phyloP scores from a whole-genome alignment of 2,113 vertebrate genomes.

The Vanacampus margaritifer region DNA sequence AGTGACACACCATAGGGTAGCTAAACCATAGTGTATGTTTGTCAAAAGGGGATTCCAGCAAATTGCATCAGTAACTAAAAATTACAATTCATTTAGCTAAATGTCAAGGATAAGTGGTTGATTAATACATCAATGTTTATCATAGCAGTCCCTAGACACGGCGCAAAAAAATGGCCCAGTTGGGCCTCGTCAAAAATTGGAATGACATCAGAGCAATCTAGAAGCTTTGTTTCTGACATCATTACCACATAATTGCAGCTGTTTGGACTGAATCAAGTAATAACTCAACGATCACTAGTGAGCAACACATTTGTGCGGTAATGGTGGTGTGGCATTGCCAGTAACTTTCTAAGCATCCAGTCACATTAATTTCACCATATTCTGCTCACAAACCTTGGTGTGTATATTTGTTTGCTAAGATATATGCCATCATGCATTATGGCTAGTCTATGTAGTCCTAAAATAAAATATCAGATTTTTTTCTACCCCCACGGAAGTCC shows the following conservation, averaged over 20 bases:
- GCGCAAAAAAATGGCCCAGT: background rate
- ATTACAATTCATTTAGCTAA: background rate
- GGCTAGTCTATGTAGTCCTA: too few species aligned
- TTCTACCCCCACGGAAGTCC: too few species aligned
- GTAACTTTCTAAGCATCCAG: background rate
- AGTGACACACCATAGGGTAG: background rate
- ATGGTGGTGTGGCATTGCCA: background rate
- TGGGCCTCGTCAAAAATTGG: background rate
- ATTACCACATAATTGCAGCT: slow-evolving; percentile 5
- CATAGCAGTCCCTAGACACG: background rate
- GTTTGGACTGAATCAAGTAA: background rate
- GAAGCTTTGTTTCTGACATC: background rate
- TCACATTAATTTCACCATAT: background rate
- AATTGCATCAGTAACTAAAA: background rate
- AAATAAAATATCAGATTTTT: too few species aligned
- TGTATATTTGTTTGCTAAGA: background rate
- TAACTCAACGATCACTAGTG: background rate
- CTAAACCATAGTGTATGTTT: background rate
- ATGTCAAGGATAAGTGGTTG: background rate
- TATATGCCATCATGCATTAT: background rate
- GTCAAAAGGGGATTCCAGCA: background rate
- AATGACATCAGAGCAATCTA: background rate
- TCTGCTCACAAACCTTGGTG: background rate
- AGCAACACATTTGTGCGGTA: background rate
- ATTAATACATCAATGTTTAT: background rate